Evolutionary conservation across 2,113 vertebrate species (phyloP).

Genomic region (Sylvia atricapilla): DNA sequence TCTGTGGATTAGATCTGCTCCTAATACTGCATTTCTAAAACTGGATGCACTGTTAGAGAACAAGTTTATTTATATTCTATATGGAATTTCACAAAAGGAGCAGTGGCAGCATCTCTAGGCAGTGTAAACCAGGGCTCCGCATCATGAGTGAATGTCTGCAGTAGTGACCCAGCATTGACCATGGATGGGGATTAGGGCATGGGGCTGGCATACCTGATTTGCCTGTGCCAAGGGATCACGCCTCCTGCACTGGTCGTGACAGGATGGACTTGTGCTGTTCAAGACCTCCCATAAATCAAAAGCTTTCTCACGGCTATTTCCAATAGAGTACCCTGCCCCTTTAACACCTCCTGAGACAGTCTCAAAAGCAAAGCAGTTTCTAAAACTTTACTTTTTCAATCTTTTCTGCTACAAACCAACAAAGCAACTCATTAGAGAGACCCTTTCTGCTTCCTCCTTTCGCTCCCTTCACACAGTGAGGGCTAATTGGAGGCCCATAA

Average conservation of each 20-base stretch:
- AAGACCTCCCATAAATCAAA: neutral
- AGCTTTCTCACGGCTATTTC: neutral
- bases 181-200: accelerated
- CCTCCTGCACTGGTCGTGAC: neutral
- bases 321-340: neutral
- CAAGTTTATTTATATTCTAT: neutral
- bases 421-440: neutral
- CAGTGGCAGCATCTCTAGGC: neutral
- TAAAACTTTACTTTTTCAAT: neutral
- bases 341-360: neutral
- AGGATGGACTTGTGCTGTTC: neutral
- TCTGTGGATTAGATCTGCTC: neutral
- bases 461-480: neutral
- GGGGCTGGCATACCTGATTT: neutral
- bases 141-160: accelerated
- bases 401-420: neutral
- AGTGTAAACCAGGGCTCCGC: neutral
- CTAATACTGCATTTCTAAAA: neutral
- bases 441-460: neutral
- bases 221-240: neutral
- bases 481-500: conserved; percentile 3
- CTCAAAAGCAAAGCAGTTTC: neutral
- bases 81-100: neutral
- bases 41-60: neutral
- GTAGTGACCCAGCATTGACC: neutral